phyloP scores from a whole-genome alignment of 1,140 invertebrate species.

The Lethrus apterus region DNA sequence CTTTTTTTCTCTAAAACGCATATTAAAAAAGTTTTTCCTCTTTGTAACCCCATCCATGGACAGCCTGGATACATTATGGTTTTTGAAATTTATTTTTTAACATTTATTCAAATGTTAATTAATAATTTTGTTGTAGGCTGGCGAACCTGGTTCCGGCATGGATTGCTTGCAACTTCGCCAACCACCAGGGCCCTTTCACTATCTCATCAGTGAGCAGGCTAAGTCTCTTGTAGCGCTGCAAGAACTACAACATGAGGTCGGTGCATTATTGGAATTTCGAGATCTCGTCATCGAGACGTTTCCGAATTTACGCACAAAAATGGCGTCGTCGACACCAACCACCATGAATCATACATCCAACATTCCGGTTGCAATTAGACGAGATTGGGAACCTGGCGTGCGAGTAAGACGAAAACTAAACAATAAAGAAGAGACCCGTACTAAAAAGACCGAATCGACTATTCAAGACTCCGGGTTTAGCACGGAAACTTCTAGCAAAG shows the following conservation, averaged over 20 bases:
- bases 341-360: conserved; percentile 37
- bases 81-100: background rate
- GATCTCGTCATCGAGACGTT: conserved; percentile 87
- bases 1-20: too few relatives aligned
- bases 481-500: conserved; percentile 71
- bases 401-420: conserved; percentile 61
- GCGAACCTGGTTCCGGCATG: conserved; percentile 51
- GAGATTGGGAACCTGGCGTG: conserved; percentile 56
- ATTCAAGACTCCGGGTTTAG: conserved; percentile 81
- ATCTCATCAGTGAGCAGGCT: conserved; percentile 73
- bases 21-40: too few relatives aligned
- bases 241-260: conserved; percentile 86
- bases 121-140: conserved; percentile 29
- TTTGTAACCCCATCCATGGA: too few relatives aligned
- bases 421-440: conserved; percentile 44
- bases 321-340: conserved; percentile 49
- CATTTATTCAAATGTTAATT: too few relatives aligned
- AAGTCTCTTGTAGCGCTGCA: conserved; percentile 69
- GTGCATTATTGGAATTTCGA: conserved; percentile 78
- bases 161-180: conserved; percentile 61
- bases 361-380: conserved; percentile 38
- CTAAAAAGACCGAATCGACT: conserved; percentile 52
- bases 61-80: too few relatives aligned
- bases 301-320: conserved; percentile 77
- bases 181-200: conserved; percentile 59